Evolutionary conservation across 2,113 vertebrate genomes (phyloP).

Genomic region (Engraulis encrasicolus): DNA sequence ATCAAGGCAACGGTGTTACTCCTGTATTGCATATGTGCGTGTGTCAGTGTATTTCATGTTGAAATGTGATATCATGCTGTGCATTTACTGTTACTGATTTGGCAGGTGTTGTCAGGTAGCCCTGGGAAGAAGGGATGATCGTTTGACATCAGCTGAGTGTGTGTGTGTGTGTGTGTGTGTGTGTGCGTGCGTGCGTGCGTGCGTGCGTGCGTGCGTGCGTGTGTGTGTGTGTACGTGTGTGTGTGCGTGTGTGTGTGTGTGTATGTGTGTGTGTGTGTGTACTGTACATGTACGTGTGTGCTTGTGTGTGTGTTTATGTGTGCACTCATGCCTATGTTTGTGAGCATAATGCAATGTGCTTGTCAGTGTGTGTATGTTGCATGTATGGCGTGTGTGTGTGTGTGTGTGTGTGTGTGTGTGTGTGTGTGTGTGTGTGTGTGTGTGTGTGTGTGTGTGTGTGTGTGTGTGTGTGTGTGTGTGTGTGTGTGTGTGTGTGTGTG

Average conservation of each 20-base stretch:
- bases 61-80: no score
- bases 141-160: not conserved
- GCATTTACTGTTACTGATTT: not conserved
- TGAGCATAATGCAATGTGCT: no score
- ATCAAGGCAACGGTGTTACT: no score
- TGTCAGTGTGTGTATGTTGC: constrained; percentile 54
- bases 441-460: constrained; percentile 41
- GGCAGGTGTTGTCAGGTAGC: not conserved
- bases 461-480: constrained; percentile 50
- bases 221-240: not conserved
- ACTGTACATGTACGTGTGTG: not conserved
- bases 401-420: no score
- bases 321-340: not conserved
- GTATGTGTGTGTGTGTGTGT: no score
- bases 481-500: constrained; percentile 40
- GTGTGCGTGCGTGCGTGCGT: not conserved
- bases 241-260: not conserved
- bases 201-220: not conserved
- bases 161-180: not conserved
- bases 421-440: constrained; percentile 31
- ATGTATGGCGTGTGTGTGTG: constrained; percentile 52
- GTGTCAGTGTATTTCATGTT: constrained; percentile 16
- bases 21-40: not conserved
- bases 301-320: constrained; percentile 63
- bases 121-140: not conserved